Base-by-base conservation (phyloP, 2,797 vertebrate species). In the Tarsius wallacei region DNA sequence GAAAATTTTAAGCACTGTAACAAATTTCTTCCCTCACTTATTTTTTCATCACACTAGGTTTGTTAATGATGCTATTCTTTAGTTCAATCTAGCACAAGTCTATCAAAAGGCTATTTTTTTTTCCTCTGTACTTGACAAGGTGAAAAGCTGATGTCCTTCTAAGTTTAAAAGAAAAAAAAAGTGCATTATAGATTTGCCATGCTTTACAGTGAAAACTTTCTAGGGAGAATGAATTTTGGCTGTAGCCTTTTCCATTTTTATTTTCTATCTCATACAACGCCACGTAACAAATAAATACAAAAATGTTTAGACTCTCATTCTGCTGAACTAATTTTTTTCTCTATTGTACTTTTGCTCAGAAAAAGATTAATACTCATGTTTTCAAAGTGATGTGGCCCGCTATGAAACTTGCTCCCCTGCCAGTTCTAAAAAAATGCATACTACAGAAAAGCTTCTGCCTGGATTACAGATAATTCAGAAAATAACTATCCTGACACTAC, bases 311-410 rank as follows among this genome's bases (percentile, higher is more conserved):
- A 24, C 12, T 74, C 2, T 90, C 53, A 36, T 96, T 47, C 61
- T 90, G 61, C 64, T 88, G 57, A 95, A 96, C 66, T 95, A 95
- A 90, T 94, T 97, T 97, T 55, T 97, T 96, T 96, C 93, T 91
- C 93, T 91, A 26, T 89, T 93, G 26, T 59, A 93, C 76, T 96
- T 97, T 96, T 89, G 1, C n/a, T 94, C 59, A 87, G 83, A 87
- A 95, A 95, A 97, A 85, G 70, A 95, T 93, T 93, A 97, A 94
- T 97, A 90, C 90, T 81, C 64, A 83, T 71, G 51, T 85, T 97
- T 98, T 88, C 71, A 94, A 90, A 96, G 53, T 93, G 80, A 91
- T 70, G 33, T 26, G 94, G 68, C 87, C 94, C 55, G 95, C 93
- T 95, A 84, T 94, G 93, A 86, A 96, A 91, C 68, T 64, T 49